These are phyloP conservation scores for Leuciscus idus DNA, from an alignment of 2,113 vertebrate species.

Conservation along the genomic window DNA sequence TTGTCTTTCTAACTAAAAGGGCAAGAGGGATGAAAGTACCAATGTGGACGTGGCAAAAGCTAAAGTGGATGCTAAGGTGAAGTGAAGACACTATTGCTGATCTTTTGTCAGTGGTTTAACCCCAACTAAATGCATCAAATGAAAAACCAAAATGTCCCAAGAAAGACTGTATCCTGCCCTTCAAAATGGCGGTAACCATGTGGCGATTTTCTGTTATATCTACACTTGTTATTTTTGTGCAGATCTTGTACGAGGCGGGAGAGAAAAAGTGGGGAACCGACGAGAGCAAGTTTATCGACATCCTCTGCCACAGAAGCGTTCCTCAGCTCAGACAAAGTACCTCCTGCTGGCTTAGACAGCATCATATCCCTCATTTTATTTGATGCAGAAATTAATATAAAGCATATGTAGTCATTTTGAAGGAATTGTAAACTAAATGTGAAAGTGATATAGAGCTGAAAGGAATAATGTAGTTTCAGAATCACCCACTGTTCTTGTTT, in stretches of 20 bases:
- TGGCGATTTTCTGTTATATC: no score
- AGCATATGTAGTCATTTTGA: not conserved
- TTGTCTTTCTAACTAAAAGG: conserved; percentile 61
- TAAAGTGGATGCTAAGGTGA: conserved; percentile 82
- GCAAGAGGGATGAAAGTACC: conserved; percentile 79
- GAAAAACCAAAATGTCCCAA: no score
- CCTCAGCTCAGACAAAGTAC: conserved; percentile 81
- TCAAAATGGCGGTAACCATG: no score
- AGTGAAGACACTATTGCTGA: not conserved
- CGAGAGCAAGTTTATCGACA: conserved; percentile 81
- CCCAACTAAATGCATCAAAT: no score
- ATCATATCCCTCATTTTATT: not conserved
- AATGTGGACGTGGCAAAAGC: conserved; percentile 76
- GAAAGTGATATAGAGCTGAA: not conserved
- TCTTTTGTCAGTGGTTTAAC: not conserved
- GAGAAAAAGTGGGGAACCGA: conserved; percentile 86
- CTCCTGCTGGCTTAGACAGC: not conserved
- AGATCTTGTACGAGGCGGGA: conserved; percentile 83
- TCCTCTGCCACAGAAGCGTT: conserved; percentile 82
- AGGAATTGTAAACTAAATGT: not conserved
- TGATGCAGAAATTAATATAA: no score
- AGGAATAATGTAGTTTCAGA: not conserved
- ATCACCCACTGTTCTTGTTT: not conserved
- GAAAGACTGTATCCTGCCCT: no score
- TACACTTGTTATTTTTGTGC: not conserved